Percentiles rank a stretch among this genome's conserved stretches.
phyloP scores from a whole-genome alignment of 2,113 vertebrate species.

The Nothoprocta pentlandii region DNA sequence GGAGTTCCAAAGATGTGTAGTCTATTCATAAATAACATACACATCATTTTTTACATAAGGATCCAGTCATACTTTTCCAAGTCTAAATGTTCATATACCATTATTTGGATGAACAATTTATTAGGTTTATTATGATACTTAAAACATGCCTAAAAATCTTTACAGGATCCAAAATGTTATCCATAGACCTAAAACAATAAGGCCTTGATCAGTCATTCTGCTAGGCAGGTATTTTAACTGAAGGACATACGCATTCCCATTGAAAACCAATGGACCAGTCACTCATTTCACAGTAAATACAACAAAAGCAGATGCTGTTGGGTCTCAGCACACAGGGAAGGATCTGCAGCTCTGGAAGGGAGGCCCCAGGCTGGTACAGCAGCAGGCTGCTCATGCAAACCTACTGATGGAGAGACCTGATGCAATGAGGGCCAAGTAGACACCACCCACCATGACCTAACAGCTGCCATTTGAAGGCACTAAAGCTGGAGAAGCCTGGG shows the following conservation, averaged over 20 bases:
- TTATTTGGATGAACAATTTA: not conserved
- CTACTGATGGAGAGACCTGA: not conserved
- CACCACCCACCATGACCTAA: not conserved
- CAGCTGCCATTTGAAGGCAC: not conserved
- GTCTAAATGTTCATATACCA: not conserved
- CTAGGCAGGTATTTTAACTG: not conserved
- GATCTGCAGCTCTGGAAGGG: not conserved
- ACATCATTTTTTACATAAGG: not conserved
- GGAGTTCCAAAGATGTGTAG: not conserved
- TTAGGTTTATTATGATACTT: not conserved
- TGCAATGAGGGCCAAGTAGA: not conserved
- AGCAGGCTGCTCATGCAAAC: not conserved
- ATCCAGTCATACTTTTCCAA: not conserved
- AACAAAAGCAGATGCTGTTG: not conserved
- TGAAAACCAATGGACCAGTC: not conserved
- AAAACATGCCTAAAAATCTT: not conserved
- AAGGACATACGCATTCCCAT: not conserved
- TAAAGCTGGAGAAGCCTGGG: not conserved
- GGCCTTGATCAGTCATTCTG: not conserved
- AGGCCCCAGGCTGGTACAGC: not conserved
- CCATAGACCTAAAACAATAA: not conserved
- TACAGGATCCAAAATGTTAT: not conserved
- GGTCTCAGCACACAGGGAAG: not conserved
- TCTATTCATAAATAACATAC: not conserved
- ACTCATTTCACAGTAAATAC: not conserved